A percentile compares a stretch with the other conserved stretches of the same genome.
phyloP scores from a whole-genome alignment of 2,888 invertebrate species.

The Carcina quercana region DNA sequence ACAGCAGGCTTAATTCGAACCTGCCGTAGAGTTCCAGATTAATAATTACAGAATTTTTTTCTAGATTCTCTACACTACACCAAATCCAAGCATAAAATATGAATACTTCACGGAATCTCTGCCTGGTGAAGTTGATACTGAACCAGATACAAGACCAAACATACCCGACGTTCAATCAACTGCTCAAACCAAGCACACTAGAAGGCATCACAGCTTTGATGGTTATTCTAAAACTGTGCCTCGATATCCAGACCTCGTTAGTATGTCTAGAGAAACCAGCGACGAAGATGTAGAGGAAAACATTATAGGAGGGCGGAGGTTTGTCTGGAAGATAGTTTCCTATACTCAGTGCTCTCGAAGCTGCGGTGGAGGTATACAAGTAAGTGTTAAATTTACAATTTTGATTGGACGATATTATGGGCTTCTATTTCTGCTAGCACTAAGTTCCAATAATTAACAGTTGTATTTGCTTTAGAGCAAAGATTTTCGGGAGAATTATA shows the following conservation, averaged over 20 bases:
- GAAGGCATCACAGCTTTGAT: constrained; percentile 52
- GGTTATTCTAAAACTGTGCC: constrained; percentile 27
- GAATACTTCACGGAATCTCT: constrained; percentile 87
- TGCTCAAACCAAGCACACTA: constrained; percentile 43
- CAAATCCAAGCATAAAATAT: constrained; percentile 92
- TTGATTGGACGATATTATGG: too few species aligned
- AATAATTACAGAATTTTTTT: too few species aligned
- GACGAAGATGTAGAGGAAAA: constrained; percentile 45
- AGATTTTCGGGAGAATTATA: too few species aligned
- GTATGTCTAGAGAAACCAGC: constrained; percentile 30
- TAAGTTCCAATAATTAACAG: too few species aligned
- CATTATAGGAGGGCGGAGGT: constrained; percentile 64
- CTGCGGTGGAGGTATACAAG: constrained; percentile 88
- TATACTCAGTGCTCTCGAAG: constrained; percentile 85
- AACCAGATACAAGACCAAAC: constrained; percentile 30
- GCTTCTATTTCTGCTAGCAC: too few species aligned
- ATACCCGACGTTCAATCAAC: constrained; percentile 31
- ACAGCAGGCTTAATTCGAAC: too few species aligned
- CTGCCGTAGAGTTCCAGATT: too few species aligned
- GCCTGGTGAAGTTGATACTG: constrained; percentile 49
- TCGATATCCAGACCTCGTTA: constrained; percentile 30
- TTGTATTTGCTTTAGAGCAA: too few species aligned
- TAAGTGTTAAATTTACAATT: too few species aligned
- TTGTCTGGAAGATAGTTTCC: constrained; percentile 86
- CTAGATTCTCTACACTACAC: constrained; percentile 86